phyloP scores from a whole-genome alignment of 2,797 vertebrate genomes.

The Liasis olivaceus region DNA sequence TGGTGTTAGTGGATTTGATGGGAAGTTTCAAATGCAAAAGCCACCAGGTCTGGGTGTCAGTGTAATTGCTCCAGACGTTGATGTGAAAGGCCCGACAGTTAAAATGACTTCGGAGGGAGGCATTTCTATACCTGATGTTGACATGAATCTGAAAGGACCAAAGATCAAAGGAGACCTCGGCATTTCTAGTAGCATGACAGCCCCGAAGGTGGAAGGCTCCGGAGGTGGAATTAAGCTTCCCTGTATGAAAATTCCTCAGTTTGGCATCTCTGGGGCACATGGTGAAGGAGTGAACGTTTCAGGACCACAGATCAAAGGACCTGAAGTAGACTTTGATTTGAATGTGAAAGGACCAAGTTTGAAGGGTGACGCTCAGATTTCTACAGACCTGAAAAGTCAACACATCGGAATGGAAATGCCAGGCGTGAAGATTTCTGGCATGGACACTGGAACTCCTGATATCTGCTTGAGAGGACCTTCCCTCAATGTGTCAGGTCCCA shows the following conservation, averaged over 20 bases:
- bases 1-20: constrained; percentile 31
- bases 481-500: not conserved
- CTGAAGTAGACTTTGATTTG: constrained; percentile 56
- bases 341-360: constrained; percentile 71
- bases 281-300: constrained; percentile 36
- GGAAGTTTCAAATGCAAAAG: constrained; percentile 67
- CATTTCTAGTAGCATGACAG: constrained; percentile 55
- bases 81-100: constrained; percentile 51
- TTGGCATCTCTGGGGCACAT: constrained; percentile 47
- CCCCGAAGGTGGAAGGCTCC: constrained; percentile 57
- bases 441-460: not conserved
- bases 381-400: constrained; percentile 4
- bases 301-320: constrained; percentile 55
- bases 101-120: constrained; percentile 51
- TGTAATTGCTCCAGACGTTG: not conserved
- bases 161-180: constrained; percentile 72
- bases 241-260: constrained; percentile 74
- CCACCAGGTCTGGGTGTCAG: constrained; percentile 56
- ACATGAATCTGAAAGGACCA: constrained; percentile 72
- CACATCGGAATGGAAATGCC: constrained; percentile 44
- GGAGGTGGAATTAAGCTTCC: constrained; percentile 72
- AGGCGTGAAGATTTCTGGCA: not conserved
- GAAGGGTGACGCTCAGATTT: constrained; percentile 30
- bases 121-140: constrained; percentile 56
- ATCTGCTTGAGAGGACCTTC: constrained; percentile 55